These are phyloP conservation scores for Esox niger DNA, from an alignment of 2,113 vertebrate genomes.

Conservation along the genomic window DNA sequence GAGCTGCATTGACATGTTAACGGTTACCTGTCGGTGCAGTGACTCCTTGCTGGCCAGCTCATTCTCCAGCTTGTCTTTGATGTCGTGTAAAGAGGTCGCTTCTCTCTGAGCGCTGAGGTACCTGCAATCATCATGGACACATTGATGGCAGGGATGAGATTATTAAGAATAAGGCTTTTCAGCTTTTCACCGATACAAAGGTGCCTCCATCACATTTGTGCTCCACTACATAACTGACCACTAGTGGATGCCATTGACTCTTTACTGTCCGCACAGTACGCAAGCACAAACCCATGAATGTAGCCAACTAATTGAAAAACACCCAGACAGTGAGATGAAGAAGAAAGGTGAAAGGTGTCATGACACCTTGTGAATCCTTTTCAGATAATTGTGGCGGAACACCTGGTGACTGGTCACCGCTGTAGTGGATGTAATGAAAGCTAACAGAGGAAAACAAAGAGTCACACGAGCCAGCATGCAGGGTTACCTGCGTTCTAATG, in stretches of 20 bases:
- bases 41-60: conserved; percentile 94
- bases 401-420: not conserved
- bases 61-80: conserved; percentile 93
- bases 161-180: too few relatives aligned
- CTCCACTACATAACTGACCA: too few relatives aligned
- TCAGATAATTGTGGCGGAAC: not conserved
- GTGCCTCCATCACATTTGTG: too few relatives aligned
- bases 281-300: too few relatives aligned
- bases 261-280: too few relatives aligned
- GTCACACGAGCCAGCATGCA: too few relatives aligned
- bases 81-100: conserved; percentile 90
- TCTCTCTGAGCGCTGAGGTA: conserved; percentile 80
- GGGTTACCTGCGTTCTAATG: conserved; percentile 83
- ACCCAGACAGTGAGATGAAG: not conserved
- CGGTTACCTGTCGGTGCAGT: conserved; percentile 83
- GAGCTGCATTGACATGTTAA: too few relatives aligned
- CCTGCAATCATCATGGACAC: conserved; percentile 60
- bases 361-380: conserved; percentile 1
- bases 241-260: too few relatives aligned
- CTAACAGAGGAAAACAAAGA: not conserved
- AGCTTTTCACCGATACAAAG: too few relatives aligned
- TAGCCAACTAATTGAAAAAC: too few relatives aligned
- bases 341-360: not conserved
- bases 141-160: not conserved
- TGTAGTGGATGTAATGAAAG: not conserved